Evolutionary conservation across 2,113 vertebrate species (phyloP).

Genomic region (Nothobranchius furzeri): DNA sequence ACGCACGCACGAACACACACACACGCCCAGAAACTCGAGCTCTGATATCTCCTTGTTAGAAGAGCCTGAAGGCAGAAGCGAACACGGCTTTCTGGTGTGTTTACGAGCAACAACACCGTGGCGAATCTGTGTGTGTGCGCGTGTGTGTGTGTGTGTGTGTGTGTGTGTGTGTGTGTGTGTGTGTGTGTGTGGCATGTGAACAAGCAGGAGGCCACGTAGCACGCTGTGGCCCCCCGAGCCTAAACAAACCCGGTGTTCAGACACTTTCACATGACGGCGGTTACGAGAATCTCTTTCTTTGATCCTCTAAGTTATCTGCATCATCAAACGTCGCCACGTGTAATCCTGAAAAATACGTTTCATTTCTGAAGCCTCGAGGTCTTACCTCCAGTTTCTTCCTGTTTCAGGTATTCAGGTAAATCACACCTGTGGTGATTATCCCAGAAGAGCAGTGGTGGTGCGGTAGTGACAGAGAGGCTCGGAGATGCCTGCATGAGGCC

Average conservation of each 20-base stretch:
- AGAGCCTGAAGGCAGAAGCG: not conserved
- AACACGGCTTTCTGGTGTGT: not conserved
- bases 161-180: rapidly evolving
- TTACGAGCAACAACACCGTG: not conserved
- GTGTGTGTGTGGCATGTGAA: slow-evolving; percentile 16
- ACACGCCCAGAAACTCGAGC: too few species aligned
- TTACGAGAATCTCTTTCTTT: not conserved
- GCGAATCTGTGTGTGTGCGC: rapidly evolving
- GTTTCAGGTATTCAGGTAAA: not conserved
- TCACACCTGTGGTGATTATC: not conserved
- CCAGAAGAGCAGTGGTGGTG: not conserved
- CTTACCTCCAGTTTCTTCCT: slow-evolving; percentile 69
- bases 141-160: too few species aligned
- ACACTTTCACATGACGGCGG: slow-evolving; percentile 3
- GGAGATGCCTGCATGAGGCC: slow-evolving; percentile 39
- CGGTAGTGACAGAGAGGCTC: not conserved
- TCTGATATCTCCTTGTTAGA: not conserved
- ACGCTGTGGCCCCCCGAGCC: slow-evolving; percentile 7
- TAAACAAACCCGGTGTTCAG: slow-evolving; percentile 26
- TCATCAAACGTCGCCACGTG: too few species aligned
- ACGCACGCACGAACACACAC: too few species aligned
- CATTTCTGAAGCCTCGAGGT: too few species aligned
- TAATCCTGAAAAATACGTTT: too few species aligned
- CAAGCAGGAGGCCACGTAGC: not conserved
- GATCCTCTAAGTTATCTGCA: too few species aligned